Base-by-base conservation (phyloP, 2,797 vertebrate genomes). In the Tenualosa thibaudeaui region DNA sequence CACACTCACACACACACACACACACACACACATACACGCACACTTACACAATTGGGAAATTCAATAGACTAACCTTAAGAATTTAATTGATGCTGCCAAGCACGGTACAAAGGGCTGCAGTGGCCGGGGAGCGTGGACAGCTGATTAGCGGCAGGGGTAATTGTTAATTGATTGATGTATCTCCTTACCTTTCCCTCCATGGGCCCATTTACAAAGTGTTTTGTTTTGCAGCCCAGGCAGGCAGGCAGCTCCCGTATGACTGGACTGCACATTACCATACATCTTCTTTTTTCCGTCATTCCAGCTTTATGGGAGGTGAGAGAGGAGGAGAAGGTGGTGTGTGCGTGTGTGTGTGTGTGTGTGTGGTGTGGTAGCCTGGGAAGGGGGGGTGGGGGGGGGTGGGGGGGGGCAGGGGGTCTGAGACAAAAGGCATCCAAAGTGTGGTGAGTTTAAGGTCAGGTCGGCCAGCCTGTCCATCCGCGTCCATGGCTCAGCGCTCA, bases 41-140 rank as follows among this genome's bases (percentile, higher is more conserved):
- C 82, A 24, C 58, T 84, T 87, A 83, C 87, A 86, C 91, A 93
- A 94, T 93, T 91, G 91, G 90, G 91, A 95, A 96, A 95, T 96
- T 95, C 95, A 95, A 95, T 95, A 96, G 93, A 95, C 94, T 95
- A 95, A 95, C 95, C 95, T 96, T 95, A 96, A 95, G 95, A 95
- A 95, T 95, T 94, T 95, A 96, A 96, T 95, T 95, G 95, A 96
- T 94, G 91, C 92, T 96, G 94, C 93, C 93, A 95, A 91, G 89
- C 87, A 95, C 93, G 95, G 95, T 95, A 94, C 89, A 95, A 94
- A 91, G 87, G 84, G 84, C 89, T 15, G 43, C 91, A 86, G 89
- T 92, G 90, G 84, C 92, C 82, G 86, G 91, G 85, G 91, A 92
- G 93, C 93, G 90, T 93, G 94, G 94, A 96, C 94, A 93, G 91